Percentiles rank a stretch among this genome's conserved stretches.
phyloP scores from a whole-genome alignment of 2,888 invertebrate genomes.

The Euspilapteryx auroguttella region DNA sequence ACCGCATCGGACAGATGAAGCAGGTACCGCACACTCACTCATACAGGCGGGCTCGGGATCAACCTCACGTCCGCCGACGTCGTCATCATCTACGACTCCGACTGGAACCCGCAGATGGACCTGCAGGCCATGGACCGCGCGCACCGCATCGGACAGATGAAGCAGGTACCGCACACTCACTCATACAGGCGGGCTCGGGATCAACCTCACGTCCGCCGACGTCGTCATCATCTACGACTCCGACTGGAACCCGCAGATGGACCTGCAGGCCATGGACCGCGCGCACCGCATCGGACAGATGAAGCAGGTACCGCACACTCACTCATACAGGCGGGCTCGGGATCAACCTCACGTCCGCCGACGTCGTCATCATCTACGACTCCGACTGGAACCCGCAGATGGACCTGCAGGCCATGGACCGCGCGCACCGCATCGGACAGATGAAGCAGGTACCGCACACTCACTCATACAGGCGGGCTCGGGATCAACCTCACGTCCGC shows the following conservation, averaged over 20 bases:
- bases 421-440: slow-evolving; percentile 99
- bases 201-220: slow-evolving; percentile 96
- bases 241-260: slow-evolving; percentile 99
- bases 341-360: slow-evolving; percentile 96
- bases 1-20: slow-evolving; percentile 97
- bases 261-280: too few species aligned
- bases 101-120: slow-evolving; percentile 99
- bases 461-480: slow-evolving; percentile 96
- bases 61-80: slow-evolving; percentile 97
- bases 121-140: too few species aligned
- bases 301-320: too few species aligned
- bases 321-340: slow-evolving; percentile 98
- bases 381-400: slow-evolving; percentile 99
- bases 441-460: slow-evolving; percentile 98
- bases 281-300: slow-evolving; percentile 98
- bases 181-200: slow-evolving; percentile 97
- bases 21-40: slow-evolving; percentile 81
- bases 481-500: slow-evolving; percentile 98
- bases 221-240: slow-evolving; percentile 97
- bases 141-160: slow-evolving; percentile 97
- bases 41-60: slow-evolving; percentile 97
- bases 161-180: too few species aligned
- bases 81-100: slow-evolving; percentile 96
- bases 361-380: slow-evolving; percentile 96
- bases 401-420: too few species aligned